Evolutionary conservation across 2,797 vertebrate species (phyloP).

Genomic region (Uromys caudimaculatus): DNA sequence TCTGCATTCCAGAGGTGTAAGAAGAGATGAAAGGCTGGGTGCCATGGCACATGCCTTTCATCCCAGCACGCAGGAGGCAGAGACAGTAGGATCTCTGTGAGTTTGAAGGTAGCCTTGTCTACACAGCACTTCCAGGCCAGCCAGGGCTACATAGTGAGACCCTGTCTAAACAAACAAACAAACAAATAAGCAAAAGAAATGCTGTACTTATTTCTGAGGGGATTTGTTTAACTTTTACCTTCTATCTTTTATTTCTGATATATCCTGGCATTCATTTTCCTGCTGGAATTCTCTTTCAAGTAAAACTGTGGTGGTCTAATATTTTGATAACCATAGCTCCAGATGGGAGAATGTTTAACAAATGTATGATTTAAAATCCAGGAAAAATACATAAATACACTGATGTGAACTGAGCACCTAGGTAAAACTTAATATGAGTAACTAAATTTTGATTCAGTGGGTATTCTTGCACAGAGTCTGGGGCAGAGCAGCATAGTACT

Average conservation of each 20-base stretch:
- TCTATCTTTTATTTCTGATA: background rate
- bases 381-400: background rate
- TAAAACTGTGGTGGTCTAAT: background rate
- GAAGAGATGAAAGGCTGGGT: background rate
- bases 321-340: background rate
- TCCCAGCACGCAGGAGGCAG: background rate
- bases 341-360: background rate
- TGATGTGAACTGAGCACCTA: background rate
- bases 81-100: background rate
- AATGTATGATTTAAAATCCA: slow-evolving; percentile 40
- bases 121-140: background rate
- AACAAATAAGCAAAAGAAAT: background rate
- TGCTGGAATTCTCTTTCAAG: background rate
- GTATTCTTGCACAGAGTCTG: background rate
- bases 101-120: background rate
- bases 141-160: background rate
- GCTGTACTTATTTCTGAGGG: background rate
- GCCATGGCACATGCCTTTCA: no score
- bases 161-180: background rate
- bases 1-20: background rate
- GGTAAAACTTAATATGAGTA: background rate
- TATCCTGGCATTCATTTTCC: background rate
- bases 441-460: background rate
- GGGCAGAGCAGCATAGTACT: background rate
- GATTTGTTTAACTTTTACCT: background rate